Evolutionary conservation across 1,140 invertebrate genomes (phyloP).

Genomic region (Drosophila pallidifrons): DNA sequence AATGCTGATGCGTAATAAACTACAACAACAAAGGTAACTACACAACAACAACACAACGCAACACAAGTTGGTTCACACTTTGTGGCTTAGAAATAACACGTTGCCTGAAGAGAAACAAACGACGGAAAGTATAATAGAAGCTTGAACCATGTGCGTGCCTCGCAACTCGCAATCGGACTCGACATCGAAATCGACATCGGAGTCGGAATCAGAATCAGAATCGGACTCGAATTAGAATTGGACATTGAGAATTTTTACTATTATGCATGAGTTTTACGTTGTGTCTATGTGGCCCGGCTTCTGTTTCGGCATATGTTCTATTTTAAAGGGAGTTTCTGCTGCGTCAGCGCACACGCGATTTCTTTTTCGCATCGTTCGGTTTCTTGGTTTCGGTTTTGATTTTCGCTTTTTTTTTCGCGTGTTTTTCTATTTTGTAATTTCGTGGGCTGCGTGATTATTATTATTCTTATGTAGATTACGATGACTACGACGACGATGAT

Average conservation of each 20-base stretch:
- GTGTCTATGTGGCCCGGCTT: slow-evolving; percentile 3
- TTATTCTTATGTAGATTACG: slow-evolving; percentile 59
- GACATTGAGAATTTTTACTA: slow-evolving; percentile 48
- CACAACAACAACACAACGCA: slow-evolving; percentile 51
- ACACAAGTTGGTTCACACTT: slow-evolving; percentile 66
- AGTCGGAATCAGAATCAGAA: slow-evolving; percentile 12
- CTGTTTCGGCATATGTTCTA: not conserved
- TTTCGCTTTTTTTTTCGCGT: slow-evolving; percentile 31
- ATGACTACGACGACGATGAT: slow-evolving; percentile 8
- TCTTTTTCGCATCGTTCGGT: slow-evolving; percentile 33
- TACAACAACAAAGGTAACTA: slow-evolving; percentile 40
- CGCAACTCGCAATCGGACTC: not conserved
- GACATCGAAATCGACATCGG: not conserved
- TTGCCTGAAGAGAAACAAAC: slow-evolving; percentile 39
- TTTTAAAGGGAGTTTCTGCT: slow-evolving; percentile 61
- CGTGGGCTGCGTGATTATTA: slow-evolving; percentile 40
- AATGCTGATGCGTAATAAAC: slow-evolving; percentile 79
- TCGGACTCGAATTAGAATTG: slow-evolving; percentile 19
- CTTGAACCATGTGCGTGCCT: slow-evolving; percentile 65
- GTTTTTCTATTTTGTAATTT: slow-evolving; percentile 59
- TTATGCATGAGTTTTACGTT: slow-evolving; percentile 31
- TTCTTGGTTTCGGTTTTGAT: slow-evolving; percentile 31
- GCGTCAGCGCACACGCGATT: slow-evolving; percentile 74
- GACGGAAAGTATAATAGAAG: slow-evolving; percentile 30
- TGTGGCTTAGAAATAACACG: slow-evolving; percentile 55